A percentile compares a stretch with the other conserved stretches of the same genome.
Evolutionary conservation across 2,797 vertebrate species (phyloP).

Genomic region (Acropternis orthonyx): DNA sequence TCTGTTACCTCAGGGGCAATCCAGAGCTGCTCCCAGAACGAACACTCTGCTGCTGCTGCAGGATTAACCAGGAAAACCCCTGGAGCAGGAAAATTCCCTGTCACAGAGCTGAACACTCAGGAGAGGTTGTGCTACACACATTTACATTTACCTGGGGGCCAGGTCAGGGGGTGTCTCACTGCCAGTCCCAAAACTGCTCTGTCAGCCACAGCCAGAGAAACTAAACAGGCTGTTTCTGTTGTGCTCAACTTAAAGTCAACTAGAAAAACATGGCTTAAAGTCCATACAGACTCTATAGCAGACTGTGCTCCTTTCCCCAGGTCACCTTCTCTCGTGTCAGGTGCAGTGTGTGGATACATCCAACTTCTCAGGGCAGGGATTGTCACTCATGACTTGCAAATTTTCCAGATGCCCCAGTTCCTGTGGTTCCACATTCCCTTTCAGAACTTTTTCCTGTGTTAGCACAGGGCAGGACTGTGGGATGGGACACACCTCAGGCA

Average conservation of each 20-base stretch:
- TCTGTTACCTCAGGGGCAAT: not conserved
- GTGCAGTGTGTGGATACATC: too few relatives aligned
- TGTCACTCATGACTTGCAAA: not conserved
- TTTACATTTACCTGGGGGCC: not conserved
- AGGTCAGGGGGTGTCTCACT: not conserved
- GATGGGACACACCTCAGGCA: not conserved
- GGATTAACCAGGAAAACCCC: not conserved
- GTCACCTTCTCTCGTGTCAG: not conserved
- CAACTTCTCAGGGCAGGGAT: not conserved
- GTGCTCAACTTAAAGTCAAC: not conserved
- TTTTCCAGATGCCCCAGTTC: not conserved
- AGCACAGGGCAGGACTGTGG: not conserved
- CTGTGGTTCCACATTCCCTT: not conserved
- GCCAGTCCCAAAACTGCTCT: not conserved
- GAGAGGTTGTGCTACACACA: not conserved
- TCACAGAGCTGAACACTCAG: not conserved
- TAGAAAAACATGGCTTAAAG: not conserved
- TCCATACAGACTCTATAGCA: fast-evolving
- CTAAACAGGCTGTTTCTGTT: not conserved
- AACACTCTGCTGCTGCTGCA: not conserved
- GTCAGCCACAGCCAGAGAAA: not conserved
- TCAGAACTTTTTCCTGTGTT: not conserved
- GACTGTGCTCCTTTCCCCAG: not conserved
- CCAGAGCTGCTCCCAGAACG: not conserved
- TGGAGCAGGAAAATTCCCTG: not conserved